Percentiles rank a stretch among this genome's conserved stretches.
Evolutionary conservation across 2,797 vertebrate genomes (phyloP).

Genomic region (Spondyliosoma cantharus): DNA sequence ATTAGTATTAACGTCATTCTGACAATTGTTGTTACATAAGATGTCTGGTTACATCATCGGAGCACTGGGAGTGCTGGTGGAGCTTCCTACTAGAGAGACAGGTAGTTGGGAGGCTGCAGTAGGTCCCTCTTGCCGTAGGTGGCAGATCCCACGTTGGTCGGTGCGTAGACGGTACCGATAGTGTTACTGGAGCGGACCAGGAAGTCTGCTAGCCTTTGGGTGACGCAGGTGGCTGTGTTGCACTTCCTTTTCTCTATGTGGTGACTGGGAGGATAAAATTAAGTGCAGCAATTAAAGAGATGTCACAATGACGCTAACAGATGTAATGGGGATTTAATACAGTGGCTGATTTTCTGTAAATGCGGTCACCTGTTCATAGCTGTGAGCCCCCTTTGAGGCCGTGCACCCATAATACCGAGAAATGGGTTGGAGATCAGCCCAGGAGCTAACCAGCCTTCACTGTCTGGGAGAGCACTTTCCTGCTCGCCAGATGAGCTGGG

Average conservation of each 20-base stretch:
- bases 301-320: neutral
- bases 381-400: conserved; percentile 72
- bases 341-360: neutral
- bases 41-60: conserved; percentile 53
- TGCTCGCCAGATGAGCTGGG: conserved; percentile 75
- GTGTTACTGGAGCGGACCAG: conserved; percentile 89
- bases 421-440: conserved; percentile 79
- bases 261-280: conserved; percentile 60
- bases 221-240: conserved; percentile 92
- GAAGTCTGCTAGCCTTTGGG: conserved; percentile 91
- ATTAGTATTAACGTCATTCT: conserved; percentile 27
- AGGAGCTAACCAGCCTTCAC: conserved; percentile 78
- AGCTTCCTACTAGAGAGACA: conserved; percentile 80
- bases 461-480: conserved; percentile 73
- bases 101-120: conserved; percentile 61
- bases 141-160: conserved; percentile 91
- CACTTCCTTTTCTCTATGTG: conserved; percentile 90
- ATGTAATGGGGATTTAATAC: neutral
- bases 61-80: conserved; percentile 25
- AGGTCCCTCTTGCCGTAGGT: conserved; percentile 90
- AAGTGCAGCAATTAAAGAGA: neutral
- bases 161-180: conserved; percentile 84
- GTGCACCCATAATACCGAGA: conserved; percentile 70
- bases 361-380: conserved; percentile 80
- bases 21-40: conserved; percentile 52